Base-by-base conservation (phyloP, 1,140 invertebrate genomes). In the Drosophila lini region DNA sequence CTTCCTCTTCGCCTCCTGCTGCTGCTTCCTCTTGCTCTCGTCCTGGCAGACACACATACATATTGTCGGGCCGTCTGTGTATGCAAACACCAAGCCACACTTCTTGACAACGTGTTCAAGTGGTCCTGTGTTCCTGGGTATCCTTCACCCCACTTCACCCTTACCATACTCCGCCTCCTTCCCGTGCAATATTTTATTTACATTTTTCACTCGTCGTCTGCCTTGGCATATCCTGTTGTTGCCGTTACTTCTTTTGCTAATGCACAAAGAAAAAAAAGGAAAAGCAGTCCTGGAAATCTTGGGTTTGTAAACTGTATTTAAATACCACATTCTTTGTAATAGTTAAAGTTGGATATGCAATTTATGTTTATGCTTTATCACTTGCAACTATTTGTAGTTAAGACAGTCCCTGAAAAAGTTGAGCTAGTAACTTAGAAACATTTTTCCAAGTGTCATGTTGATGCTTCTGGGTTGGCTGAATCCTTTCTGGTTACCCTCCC, bases 51-150 rank as follows among this genome's bases (percentile, higher is more conserved):
- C 83, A 81, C 50, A 67, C 75, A 63, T 50, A 68, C 64, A 61
- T 13, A 48, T 38, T 15, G 36, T 44, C 67, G 42, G 25, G 32
- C 8, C 42, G 28, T 71, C 28, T 57, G 55, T 71, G 44, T 71
- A 32, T 70, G 68, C 74, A 75, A 38, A 70, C 74, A 81, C 56
- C 68, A 50, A 74, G 74, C 83, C 78, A 78, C 69, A 76, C 80
- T 76, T 58, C 74, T 88, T 88, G 84, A 88, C 83, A 88, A 89
- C 83, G 83, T 88, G 83, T 86, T 89, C 84, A 88, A 88, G 83
- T 88, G 84, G 73, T 78, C 69, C 76, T 71, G 42, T 32, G 65
- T 34, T 71, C 60, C 76, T 63, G 80, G 60, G 52, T 40, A 38
- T 48, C 10, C 61, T 40, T 45, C 57, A 40, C 34, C 64, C 34